These are phyloP conservation scores for Pomacea maculata DNA, from an alignment of 1,140 invertebrate genomes.

Conservation along the genomic window DNA sequence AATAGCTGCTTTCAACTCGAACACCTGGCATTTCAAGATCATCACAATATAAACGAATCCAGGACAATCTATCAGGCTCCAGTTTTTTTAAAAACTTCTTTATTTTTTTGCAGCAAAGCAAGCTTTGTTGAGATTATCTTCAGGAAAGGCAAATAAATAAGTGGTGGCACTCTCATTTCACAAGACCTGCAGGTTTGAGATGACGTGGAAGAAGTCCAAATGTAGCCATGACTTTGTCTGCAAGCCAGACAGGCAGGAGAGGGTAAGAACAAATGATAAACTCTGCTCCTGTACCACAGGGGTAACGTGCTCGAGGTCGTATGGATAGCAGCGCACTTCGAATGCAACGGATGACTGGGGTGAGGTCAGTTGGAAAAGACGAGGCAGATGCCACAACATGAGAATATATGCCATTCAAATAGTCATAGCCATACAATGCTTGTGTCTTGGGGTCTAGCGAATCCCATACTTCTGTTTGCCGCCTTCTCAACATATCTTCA, in stretches of 20 bases:
- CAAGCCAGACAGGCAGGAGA: conserved; percentile 59
- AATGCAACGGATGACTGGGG: conserved; percentile 58
- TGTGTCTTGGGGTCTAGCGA: conserved; percentile 48
- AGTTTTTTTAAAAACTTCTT: too few relatives aligned
- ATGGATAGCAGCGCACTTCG: conserved; percentile 60
- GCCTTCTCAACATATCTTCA: conserved; percentile 38
- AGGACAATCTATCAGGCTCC: too few relatives aligned
- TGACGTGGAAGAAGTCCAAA: conserved; percentile 50
- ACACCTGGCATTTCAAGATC: too few relatives aligned
- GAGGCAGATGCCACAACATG: conserved; percentile 37
- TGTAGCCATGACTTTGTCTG: conserved; percentile 49
- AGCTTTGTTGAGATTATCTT: too few relatives aligned
- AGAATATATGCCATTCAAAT: conserved; percentile 51
- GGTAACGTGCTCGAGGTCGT: conserved; percentile 53
- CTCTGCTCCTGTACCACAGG: conserved; percentile 57
- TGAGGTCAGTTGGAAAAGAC: conserved; percentile 52
- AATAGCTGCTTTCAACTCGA: too few relatives aligned
- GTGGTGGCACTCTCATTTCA: neutral
- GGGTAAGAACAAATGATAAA: conserved; percentile 50
- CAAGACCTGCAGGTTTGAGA: conserved; percentile 31
- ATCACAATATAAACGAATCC: too few relatives aligned
- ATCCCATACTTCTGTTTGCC: conserved; percentile 56
- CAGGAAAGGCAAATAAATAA: neutral
- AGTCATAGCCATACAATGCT: conserved; percentile 51
- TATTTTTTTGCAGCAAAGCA: too few relatives aligned